phyloP scores from a whole-genome alignment of 1,140 invertebrate genomes.

The Philotrypesis tridentata region DNA sequence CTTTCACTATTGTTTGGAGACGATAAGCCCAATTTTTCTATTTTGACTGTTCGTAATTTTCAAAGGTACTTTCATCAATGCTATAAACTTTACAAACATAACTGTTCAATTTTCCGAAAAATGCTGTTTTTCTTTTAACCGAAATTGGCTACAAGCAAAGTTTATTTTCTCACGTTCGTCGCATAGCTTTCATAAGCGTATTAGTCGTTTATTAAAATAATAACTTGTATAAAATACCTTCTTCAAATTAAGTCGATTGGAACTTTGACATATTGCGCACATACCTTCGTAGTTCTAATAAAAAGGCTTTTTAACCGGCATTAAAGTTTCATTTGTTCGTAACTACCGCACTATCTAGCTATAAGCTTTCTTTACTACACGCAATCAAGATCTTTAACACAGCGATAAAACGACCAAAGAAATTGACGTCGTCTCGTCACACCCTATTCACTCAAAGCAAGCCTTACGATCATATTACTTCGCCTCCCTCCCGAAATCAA shows the following conservation, averaged over 20 bases:
- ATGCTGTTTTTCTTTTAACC: neutral
- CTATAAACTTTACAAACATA: neutral
- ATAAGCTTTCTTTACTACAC: neutral
- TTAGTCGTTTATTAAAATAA: too few relatives aligned
- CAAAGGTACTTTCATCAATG: conserved; percentile 15
- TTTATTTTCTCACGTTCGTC: too few relatives aligned
- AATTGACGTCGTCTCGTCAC: neutral
- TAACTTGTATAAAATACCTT: too few relatives aligned
- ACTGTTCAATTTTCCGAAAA: neutral
- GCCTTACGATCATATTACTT: neutral
- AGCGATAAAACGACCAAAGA: neutral
- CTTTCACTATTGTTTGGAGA: conserved; percentile 25
- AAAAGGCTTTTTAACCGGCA: neutral
- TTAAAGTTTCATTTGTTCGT: neutral
- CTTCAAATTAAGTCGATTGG: too few relatives aligned
- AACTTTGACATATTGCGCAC: too few relatives aligned
- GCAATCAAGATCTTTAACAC: neutral
- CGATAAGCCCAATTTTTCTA: conserved; percentile 9
- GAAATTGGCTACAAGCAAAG: too few relatives aligned
- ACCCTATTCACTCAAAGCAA: neutral
- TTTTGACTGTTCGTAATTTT: neutral
- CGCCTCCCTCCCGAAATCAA: too few relatives aligned
- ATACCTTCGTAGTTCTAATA: too few relatives aligned
- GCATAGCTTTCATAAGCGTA: too few relatives aligned
- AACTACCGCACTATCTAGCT: neutral